These are phyloP conservation scores for Tragelaphus imberbis DNA, from an alignment of 2,113 vertebrate genomes.

Conservation along the genomic window DNA sequence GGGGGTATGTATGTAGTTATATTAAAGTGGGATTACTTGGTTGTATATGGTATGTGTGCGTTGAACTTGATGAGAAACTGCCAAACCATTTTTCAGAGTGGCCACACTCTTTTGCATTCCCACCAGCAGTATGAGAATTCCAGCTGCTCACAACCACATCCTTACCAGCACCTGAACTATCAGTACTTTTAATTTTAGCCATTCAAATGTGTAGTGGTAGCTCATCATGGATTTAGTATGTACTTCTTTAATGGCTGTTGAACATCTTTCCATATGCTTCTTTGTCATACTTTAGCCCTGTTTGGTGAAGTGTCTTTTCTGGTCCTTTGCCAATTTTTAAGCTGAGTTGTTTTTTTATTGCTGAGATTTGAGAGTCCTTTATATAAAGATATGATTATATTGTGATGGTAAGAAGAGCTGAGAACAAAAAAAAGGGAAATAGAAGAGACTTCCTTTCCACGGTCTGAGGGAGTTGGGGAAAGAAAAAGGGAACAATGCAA, in stretches of 20 bases:
- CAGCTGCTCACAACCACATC: background rate
- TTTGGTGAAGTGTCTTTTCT: background rate
- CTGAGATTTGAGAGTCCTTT: background rate
- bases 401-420: background rate
- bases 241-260: background rate
- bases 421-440: background rate
- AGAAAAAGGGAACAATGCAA: background rate
- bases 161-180: background rate
- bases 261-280: background rate
- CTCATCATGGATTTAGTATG: background rate
- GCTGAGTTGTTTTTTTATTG: background rate
- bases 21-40: background rate
- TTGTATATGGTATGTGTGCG: background rate
- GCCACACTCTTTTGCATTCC: background rate
- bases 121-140: background rate
- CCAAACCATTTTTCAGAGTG: background rate
- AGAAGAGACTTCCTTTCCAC: background rate
- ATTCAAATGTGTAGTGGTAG: background rate
- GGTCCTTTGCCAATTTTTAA: slow-evolving; percentile 2
- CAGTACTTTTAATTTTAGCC: background rate
- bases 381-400: background rate
- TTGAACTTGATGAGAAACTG: background rate
- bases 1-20: background rate
- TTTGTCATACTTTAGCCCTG: background rate
- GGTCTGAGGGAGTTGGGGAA: background rate